Evolutionary conservation across 2,797 vertebrate species (phyloP), one percentile per base, ranked within the genome.

Genomic region (Gymnothorax javanicus): DNA sequence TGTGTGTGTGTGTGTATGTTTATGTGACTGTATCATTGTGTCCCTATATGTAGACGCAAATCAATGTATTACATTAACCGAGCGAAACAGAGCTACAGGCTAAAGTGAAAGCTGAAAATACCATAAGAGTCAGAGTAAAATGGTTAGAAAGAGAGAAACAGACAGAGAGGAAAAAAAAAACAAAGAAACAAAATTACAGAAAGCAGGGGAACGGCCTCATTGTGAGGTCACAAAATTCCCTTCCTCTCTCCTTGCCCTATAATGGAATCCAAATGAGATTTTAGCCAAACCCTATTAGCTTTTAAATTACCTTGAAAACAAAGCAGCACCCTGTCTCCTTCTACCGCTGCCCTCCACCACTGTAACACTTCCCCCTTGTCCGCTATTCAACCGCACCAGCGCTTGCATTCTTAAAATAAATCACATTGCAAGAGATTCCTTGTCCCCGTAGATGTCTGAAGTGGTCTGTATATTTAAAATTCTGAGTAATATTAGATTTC

Each of bases 201-300:
- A 56, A 69, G 54, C 25, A 60, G 69, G 43, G 54, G 83, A 25
- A 52, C 50, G 60, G 20, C 50, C 11, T 27, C n/a, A 62, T 5
- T 12, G 85, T 59, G 83, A 87, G 82, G 82, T 84, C 75, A 43
- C 54, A 90, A 91, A 92, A 90, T 77, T 84, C 83, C 86, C 82
- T 87, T 89, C 90, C 89, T 88, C 69, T 27, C 87, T 83, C 75
- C 60, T 83, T 85, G 20, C 69, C 59, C 67, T 86, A 60, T 89
- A 91, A 92, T 91, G 90, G 90, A 91, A 90, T 59, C 89, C 89
- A 90, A 92, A 92, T 90, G 89, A 91, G 87, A 89, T 83, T 90
- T 93, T 90, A 90, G 90, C 90, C 87, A 82, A 85, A 90, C 77
- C 85, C 88, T 84, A 88, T 90, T 91, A 87, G 88, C 54, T 91